phyloP scores from a whole-genome alignment of 2,113 vertebrate species.

The Hepsetus odoe region DNA sequence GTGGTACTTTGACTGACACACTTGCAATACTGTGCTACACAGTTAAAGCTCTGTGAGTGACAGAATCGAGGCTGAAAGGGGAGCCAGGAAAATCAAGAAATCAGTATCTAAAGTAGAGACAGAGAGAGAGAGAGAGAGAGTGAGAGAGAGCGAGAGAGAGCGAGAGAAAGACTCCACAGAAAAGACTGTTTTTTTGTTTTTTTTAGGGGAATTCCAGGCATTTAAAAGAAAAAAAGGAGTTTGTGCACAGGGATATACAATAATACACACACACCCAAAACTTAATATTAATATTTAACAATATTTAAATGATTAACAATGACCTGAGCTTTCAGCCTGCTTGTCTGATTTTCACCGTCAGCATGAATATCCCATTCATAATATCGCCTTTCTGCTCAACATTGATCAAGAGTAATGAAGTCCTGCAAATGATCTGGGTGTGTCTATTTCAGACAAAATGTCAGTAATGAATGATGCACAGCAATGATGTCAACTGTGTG shows the following conservation, averaged over 20 bases:
- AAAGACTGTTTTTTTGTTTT: no score
- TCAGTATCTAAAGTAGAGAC: neutral
- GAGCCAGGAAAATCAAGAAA: neutral
- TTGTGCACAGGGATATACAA: neutral
- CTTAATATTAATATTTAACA: no score
- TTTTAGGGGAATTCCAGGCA: constrained; percentile 6
- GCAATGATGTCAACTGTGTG: no score
- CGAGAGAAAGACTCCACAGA: neutral
- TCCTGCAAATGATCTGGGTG: no score
- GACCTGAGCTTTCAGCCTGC: no score
- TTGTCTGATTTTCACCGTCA: neutral
- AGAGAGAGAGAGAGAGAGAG: constrained; percentile 8
- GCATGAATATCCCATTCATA: neutral
- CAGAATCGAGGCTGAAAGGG: neutral
- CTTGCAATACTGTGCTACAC: constrained; percentile 18
- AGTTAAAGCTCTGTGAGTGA: constrained; percentile 33
- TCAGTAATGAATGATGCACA: no score
- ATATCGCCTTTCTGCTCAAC: no score
- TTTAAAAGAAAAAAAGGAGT: neutral
- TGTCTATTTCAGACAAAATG: no score
- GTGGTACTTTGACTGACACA: neutral
- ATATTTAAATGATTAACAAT: no score
- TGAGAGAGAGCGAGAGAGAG: neutral
- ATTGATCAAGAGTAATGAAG: no score
- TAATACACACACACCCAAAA: no score